phyloP scores from a whole-genome alignment of 1,140 invertebrate genomes.

The Neotoxoptera formosana region DNA sequence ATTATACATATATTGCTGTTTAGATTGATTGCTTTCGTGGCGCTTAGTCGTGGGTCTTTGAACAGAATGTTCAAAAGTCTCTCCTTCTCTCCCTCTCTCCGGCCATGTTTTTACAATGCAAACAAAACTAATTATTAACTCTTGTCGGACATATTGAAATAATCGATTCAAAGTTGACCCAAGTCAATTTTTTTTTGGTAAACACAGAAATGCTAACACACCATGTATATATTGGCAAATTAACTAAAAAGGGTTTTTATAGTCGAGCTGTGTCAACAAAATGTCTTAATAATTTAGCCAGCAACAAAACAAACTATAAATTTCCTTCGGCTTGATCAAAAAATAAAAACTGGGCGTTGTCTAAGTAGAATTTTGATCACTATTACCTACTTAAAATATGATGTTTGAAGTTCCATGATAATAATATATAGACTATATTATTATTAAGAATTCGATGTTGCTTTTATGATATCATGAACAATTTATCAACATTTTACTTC shows the following conservation, averaged over 20 bases:
- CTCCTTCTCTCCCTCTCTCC: not conserved
- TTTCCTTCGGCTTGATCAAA: not conserved
- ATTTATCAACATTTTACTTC: not conserved
- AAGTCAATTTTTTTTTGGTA: constrained; percentile 25
- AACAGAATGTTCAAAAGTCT: not conserved
- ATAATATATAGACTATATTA: not conserved
- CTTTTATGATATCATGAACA: not conserved
- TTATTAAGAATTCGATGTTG: not conserved
- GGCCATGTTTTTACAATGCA: not conserved
- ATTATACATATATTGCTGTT: not conserved
- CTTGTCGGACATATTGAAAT: constrained; percentile 35
- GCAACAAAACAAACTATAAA: constrained; percentile 30
- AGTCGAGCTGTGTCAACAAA: constrained; percentile 45
- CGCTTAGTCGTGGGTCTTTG: constrained; percentile 4
- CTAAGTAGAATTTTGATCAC: constrained; percentile 11
- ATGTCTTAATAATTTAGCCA: constrained; percentile 43
- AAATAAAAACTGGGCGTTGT: not conserved
- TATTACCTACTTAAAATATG: constrained; percentile 4
- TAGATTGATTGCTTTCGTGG: constrained; percentile 34
- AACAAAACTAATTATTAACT: constrained; percentile 42
- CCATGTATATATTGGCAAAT: not conserved
- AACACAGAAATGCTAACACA: constrained; percentile 43
- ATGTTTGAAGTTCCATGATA: not conserved
- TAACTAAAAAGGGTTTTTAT: constrained; percentile 34
- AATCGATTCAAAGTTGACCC: constrained; percentile 35